Base-by-base conservation (phyloP, 1,140 invertebrate genomes). In the Drosophila funebris region DNA sequence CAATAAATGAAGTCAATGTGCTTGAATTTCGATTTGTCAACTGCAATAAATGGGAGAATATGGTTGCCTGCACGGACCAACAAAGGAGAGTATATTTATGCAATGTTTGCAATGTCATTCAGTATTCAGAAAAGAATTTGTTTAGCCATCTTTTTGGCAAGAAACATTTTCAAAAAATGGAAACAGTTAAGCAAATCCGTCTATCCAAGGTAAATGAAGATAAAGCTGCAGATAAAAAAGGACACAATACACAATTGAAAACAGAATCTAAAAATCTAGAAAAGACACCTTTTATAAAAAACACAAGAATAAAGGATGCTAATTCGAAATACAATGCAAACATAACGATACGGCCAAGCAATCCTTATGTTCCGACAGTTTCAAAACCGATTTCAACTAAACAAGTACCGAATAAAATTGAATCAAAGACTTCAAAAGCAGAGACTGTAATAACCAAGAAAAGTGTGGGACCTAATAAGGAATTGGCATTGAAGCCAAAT, bases 61-160 rank as follows among this genome's bases (percentile, higher is more conserved):
- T 90, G 44, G 56, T 75, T 16, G 4, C 18, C 2, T 68, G 61
- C 3, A 24, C 56, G 18, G 56, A 78, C 5, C 18, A 2, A 0
- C 14, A 6, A 3, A 66, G 41, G 24, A 84, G 62, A 24, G 20
- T 54, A 36, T 82, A 77, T 20, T 11, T 39, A 5, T 90, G 88
- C 22, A 73, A 71, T 29, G 29, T 82, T 46, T 90, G 88, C 58
- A 18, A 37, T 4, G 78, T 90, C 4, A 48, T 66, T 7, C 74
- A 88, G 37, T 78, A 46, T 37, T 81, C 73, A 20, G 75, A 76
- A 7, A 82, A 82, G 14, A 90, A 88, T 56, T 66, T 88, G 18
- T 74, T 78, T 33, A 67, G 67, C 13, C 88, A 90, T 36, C 24
- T 90, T 3, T 16, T 29, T 72, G 88, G 89, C 1, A 90, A 75